phyloP scores from a whole-genome alignment of 2,113 vertebrate species.

The Lepidothrix coronata region DNA sequence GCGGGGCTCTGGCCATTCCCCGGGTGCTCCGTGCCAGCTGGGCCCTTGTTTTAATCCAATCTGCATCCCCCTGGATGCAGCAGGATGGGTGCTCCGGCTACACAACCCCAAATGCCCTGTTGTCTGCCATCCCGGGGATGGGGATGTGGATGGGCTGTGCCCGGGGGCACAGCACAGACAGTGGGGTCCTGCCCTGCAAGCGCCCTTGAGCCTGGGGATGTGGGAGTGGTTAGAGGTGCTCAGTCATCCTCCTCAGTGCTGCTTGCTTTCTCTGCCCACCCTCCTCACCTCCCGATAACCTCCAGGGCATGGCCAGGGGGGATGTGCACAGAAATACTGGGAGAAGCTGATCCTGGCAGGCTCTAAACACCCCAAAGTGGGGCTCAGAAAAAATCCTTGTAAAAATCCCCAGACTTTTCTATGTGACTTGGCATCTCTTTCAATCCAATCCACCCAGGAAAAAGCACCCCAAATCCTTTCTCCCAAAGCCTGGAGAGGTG shows the following conservation, averaged over 20 bases:
- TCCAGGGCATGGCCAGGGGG: not conserved
- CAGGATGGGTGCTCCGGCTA: not conserved
- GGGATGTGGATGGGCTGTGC: not conserved
- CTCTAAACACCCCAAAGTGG: not conserved
- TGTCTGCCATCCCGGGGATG: rapidly evolving
- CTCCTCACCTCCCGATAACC: rapidly evolving
- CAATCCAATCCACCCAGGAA: not conserved
- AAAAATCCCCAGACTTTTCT: not conserved
- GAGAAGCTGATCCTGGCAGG: not conserved
- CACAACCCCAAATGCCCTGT: rapidly evolving
- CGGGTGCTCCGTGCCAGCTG: not conserved
- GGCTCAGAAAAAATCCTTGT: not conserved
- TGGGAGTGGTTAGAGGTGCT: not conserved
- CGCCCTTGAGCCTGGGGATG: not conserved
- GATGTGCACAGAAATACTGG: not conserved
- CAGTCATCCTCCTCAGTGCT: not conserved
- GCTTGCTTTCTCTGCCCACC: not conserved
- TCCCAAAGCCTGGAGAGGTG: rapidly evolving
- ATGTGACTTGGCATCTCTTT: not conserved
- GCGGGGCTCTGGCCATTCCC: rapidly evolving
- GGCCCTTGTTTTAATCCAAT: rapidly evolving
- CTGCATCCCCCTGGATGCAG: not conserved
- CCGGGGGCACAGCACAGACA: not conserved
- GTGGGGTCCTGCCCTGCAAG: not conserved
- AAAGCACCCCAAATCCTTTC: not conserved